Evolutionary conservation across 2,113 vertebrate genomes (phyloP), one percentile per base, ranked within the genome.

Genomic region (Centrocercus urophasianus): DNA sequence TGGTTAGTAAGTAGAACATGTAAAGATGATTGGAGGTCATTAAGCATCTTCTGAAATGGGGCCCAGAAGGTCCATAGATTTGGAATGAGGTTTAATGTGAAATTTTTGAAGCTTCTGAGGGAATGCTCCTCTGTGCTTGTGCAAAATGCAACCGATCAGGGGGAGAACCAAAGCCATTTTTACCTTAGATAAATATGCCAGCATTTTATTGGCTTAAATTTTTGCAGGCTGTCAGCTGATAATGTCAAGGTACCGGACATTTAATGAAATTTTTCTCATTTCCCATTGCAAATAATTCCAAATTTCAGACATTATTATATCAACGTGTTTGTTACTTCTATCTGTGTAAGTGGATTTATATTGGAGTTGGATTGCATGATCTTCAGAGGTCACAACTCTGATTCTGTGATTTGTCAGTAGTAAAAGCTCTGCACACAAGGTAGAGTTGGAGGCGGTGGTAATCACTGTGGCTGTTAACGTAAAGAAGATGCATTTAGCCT

Each of bases 391-490:
- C 52, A 5, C 27, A 54, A 54, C 52, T 16, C 27, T 17, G 52
- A 16, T 54, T 28, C 52, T 30, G 52, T 54, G 52, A 54, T 30
- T 28, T 28, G 50, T 52, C 24, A 27, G 52, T 22, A 8, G 6
- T 13, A 43, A 48, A 79, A 38, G 6, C 10, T 90, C 75, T 56
- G 8, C 34, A 10, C 71, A 28, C 11, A 84, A 17, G 6, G 4
- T 43, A 30, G 40, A 88, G 65, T 14, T 12, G 27, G 86, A 73
- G 50, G n/a, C 36, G 81, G 86, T 43, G 74, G 72, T 74, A 90
- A 94, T 96, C 34, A 67, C 47, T 93, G 54, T 50, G 89, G 27
- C 32, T 61, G 22, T 93, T 95, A 95, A 45, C 32, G 61, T 95
- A 57, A 93, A 87, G 83, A 77, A 48, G 70, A 88, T 90, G 50